phyloP scores from a whole-genome alignment of 92 coral and sea anemone genomes.

The Phenganax subtilis region DNA sequence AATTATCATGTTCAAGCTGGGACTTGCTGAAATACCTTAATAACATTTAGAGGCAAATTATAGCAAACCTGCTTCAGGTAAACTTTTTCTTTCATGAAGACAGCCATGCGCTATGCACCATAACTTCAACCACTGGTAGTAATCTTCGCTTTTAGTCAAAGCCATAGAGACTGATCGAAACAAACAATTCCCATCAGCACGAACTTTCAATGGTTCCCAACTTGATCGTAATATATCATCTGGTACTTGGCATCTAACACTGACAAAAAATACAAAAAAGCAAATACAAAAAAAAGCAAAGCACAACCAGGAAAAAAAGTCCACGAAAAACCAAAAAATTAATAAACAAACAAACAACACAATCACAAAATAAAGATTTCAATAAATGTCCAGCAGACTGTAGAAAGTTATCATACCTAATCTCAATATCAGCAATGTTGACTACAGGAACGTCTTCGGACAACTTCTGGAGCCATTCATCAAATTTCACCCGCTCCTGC shows the following conservation, averaged over 20 bases:
- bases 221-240: constrained; percentile 4
- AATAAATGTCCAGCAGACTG: too few relatives aligned
- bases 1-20: too few relatives aligned
- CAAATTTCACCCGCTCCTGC: too few relatives aligned
- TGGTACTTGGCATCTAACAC: constrained; percentile 17
- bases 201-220: constrained; percentile 4
- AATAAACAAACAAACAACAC: not conserved
- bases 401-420: too few relatives aligned
- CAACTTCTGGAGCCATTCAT: too few relatives aligned
- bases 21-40: too few relatives aligned
- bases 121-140: constrained; percentile 3
- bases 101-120: constrained; percentile 24
- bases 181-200: constrained; percentile 14
- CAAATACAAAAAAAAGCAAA: not conserved
- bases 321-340: not conserved
- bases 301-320: not conserved
- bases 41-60: too few relatives aligned
- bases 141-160: not conserved
- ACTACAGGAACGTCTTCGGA: too few relatives aligned
- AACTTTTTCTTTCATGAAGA: not conserved
- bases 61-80: constrained; percentile 15
- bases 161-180: not conserved
- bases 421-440: too few relatives aligned
- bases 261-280: not conserved
- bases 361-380: too few relatives aligned